Base-by-base conservation (phyloP, 1,140 invertebrate species). In the Oryzaephilus surinamensis region DNA sequence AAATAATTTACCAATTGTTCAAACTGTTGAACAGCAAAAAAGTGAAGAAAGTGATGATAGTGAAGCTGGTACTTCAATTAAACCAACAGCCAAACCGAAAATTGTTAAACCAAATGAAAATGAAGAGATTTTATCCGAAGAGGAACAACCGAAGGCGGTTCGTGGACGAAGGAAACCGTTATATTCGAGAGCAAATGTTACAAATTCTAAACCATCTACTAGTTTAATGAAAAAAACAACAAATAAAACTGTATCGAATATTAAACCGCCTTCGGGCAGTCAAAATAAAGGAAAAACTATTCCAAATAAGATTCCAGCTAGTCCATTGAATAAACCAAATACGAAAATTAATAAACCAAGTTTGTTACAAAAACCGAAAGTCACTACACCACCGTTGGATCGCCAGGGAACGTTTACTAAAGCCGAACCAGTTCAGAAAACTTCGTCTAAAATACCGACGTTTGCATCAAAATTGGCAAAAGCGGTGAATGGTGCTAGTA, bases 361-460 rank as follows among this genome's bases (percentile, higher is more conserved):
- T 54, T 8, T 16, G 20, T n/a, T 10, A 16, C 16, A 30, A 37
- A 19, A 50, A 6, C 57, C 34, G 17, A 45, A 20, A 10, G 57
- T 38, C 38, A 49, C 28, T 43, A 63, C 57, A 41, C 64, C 61
- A 32, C 65, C 74, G 1, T 54, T 82, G 6, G 79, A 83, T 33
- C 72, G 87, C 23, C 86, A 92, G 59, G 85, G 84, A 14, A 92
- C 88, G 0, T 92, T 92, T 56, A 85, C 84, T 0, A 90, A 90
- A 61, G 84, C 90, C 45, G 80, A 84, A 46, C 12, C 41, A 4
- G n/a, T 4, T 14, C 18, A n/a, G n/a, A n/a, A n/a, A n/a, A 8
- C 19, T 20, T 20, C 38, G 5, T 39, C 45, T 3, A 41, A 47
- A 45, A 45, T 45, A 28, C 38, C 41, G 14, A 37, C 40, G 10